Evolutionary conservation across 1,140 invertebrate genomes (phyloP).

Genomic region (Nasonia giraulti): DNA sequence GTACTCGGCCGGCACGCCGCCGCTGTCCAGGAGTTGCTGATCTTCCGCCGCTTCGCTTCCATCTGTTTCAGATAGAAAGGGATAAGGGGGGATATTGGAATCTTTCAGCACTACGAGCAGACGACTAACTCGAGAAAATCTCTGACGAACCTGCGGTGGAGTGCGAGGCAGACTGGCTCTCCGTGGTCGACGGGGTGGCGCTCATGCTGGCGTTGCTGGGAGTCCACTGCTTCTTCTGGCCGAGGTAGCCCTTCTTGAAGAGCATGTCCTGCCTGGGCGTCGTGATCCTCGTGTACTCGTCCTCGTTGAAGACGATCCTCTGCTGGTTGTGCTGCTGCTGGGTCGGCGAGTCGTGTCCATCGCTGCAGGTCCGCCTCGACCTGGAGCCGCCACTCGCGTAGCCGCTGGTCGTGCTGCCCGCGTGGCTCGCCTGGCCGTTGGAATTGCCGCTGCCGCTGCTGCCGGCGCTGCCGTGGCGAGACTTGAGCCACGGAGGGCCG

Average conservation of each 20-base stretch:
- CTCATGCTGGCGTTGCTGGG: constrained; percentile 67
- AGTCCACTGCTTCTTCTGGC: constrained; percentile 75
- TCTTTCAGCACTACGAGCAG: too few species aligned
- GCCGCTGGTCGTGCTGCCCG: constrained; percentile 56
- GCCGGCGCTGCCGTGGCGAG: neutral
- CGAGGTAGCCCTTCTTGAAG: constrained; percentile 83
- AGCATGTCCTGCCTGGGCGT: constrained; percentile 83
- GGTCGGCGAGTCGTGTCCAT: constrained; percentile 59
- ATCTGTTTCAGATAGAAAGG: constrained; percentile 55
- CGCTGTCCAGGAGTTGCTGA: constrained; percentile 67
- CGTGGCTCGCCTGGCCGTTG: constrained; percentile 9
- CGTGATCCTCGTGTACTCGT: constrained; percentile 83
- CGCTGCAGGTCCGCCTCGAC: constrained; percentile 55
- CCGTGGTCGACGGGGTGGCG: constrained; percentile 72
- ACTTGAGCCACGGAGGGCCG: constrained; percentile 20
- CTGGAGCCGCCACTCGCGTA: constrained; percentile 59
- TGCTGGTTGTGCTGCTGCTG: constrained; percentile 59
- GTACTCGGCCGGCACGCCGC: constrained; percentile 52
- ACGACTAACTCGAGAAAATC: too few species aligned
- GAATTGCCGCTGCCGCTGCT: constrained; percentile 29
- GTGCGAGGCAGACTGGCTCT: constrained; percentile 73
- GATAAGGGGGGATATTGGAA: too few species aligned
- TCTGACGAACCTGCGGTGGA: constrained; percentile 69
- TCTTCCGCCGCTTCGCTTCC: constrained; percentile 72
- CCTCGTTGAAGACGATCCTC: constrained; percentile 71